phyloP scores from a whole-genome alignment of 2,797 vertebrate genomes.

The Platyrinchus mystaceus region DNA sequence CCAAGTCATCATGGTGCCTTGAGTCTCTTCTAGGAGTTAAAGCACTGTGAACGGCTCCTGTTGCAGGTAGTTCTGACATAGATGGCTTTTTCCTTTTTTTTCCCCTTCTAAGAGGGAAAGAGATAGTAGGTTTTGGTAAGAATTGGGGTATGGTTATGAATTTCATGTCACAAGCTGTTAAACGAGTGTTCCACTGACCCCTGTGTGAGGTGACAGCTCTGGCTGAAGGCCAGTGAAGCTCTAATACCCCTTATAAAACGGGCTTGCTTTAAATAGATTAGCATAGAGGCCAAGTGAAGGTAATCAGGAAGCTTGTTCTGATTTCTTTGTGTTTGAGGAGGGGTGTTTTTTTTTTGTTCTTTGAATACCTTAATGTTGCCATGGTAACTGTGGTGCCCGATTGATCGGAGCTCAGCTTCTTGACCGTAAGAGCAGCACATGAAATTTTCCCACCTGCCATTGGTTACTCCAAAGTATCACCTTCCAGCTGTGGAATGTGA shows the following conservation, averaged over 20 bases:
- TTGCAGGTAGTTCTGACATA: neutral
- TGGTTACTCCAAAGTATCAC: neutral
- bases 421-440: neutral
- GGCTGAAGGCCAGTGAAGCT: neutral
- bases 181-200: neutral
- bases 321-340: neutral
- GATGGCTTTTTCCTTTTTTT: rapidly evolving
- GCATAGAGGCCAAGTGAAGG: slow-evolving; percentile 21
- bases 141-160: neutral
- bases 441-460: neutral
- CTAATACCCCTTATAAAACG: neutral
- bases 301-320: neutral
- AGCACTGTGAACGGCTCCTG: neutral
- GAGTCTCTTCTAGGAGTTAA: neutral
- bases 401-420: neutral
- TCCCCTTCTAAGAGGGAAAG: neutral
- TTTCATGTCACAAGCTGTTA: neutral
- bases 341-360: neutral
- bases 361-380: neutral
- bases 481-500: neutral
- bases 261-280: neutral
- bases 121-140: neutral
- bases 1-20: neutral
- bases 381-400: neutral
- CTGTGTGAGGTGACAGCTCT: slow-evolving; percentile 16